These are phyloP conservation scores for Pomacea maculata DNA, from an alignment of 1,140 invertebrate genomes.

Conservation along the genomic window DNA sequence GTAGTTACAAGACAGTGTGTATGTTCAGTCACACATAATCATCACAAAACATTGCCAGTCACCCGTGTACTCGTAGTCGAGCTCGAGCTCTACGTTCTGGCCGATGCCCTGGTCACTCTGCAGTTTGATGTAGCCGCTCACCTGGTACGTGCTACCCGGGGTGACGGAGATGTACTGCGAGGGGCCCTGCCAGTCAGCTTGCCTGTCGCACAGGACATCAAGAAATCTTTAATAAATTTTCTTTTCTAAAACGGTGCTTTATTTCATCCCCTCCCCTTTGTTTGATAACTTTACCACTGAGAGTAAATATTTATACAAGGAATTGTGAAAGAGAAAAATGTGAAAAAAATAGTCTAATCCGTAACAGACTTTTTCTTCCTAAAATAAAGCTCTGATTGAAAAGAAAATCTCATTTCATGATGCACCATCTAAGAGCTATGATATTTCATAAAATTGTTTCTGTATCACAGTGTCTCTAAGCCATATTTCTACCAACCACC, in stretches of 20 bases:
- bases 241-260: no score
- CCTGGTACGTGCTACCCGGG: not conserved
- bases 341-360: no score
- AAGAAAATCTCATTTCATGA: no score
- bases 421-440: not conserved
- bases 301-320: no score
- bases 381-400: no score
- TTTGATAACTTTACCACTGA: no score
- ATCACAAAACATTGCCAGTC: no score
- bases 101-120: not conserved
- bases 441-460: not conserved
- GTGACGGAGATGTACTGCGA: conserved; percentile 7
- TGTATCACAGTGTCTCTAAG: not conserved
- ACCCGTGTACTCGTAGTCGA: conserved; percentile 5
- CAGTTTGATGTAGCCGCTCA: conserved; percentile 14
- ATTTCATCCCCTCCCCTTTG: no score
- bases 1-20: not conserved
- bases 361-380: no score
- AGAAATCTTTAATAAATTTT: no score
- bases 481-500: not conserved
- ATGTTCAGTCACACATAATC: not conserved
- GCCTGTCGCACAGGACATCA: not conserved
- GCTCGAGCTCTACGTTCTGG: not conserved
- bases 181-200: conserved; percentile 5
- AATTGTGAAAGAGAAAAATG: no score